Evolutionary conservation across 30 jellyfish, hydroid and myxozoan species (phyloP).

Genomic region (Haliclystus octoradiatus): DNA sequence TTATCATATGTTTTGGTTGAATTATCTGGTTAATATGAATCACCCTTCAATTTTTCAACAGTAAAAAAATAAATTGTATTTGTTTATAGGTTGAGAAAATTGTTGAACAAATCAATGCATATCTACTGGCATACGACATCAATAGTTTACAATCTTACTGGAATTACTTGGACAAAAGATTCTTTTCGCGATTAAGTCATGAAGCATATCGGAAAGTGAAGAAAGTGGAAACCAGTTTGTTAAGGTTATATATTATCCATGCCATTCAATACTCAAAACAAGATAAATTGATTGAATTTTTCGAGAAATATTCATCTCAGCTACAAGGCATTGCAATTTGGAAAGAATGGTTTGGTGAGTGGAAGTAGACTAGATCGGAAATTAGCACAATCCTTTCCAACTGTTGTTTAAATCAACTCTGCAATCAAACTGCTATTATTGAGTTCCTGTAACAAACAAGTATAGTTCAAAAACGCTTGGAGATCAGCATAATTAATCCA

Average conservation of each 20-base stretch:
- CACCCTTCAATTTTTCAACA: too few species aligned
- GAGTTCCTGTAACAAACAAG: too few species aligned
- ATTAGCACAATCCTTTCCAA: too few species aligned
- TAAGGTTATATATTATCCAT: slow-evolving; percentile 68
- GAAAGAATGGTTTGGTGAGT: slow-evolving; percentile 97
- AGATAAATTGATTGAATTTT: slow-evolving; percentile 72
- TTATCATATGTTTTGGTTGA: too few species aligned
- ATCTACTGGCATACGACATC: slow-evolving; percentile 41
- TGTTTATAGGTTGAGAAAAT: slow-evolving; percentile 65
- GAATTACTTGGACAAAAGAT: slow-evolving; percentile 73
- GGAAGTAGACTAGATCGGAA: background rate
- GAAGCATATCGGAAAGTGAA: slow-evolving; percentile 48
- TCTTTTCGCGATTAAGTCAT: slow-evolving; percentile 70
- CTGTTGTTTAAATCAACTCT: too few species aligned
- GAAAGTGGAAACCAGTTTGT: slow-evolving; percentile 59
- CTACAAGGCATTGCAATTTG: slow-evolving; percentile 63
- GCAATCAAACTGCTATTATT: too few species aligned
- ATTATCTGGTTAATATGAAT: too few species aligned
- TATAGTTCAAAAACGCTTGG: too few species aligned
- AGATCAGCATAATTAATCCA: too few species aligned
- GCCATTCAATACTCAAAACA: slow-evolving; percentile 62
- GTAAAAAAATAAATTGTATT: too few species aligned
- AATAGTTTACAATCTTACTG: slow-evolving; percentile 53
- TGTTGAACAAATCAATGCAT: slow-evolving; percentile 59
- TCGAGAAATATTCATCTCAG: slow-evolving; percentile 63